Evolutionary conservation across 2,888 invertebrate species (phyloP).

Genomic region (Nematopogon swammerdamellus): DNA sequence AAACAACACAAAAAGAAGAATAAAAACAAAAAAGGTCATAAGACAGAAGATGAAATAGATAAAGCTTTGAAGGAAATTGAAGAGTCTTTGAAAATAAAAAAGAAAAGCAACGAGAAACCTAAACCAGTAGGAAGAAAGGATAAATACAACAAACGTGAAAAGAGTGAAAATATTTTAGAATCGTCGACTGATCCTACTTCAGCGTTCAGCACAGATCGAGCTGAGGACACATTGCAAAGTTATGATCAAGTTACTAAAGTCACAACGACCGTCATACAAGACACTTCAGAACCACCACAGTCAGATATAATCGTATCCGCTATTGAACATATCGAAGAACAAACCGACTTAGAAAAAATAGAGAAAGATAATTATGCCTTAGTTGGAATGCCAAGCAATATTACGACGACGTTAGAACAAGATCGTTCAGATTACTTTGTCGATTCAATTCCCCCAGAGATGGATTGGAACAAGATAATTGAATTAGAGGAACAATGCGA

Average conservation of each 20-base stretch:
- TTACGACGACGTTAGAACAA: no score
- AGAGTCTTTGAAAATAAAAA: constrained; percentile 31
- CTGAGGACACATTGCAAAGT: neutral
- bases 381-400: no score
- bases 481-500: constrained; percentile 30
- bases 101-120: constrained; percentile 28
- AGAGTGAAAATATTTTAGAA: constrained; percentile 19
- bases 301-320: no score
- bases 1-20: constrained; percentile 31
- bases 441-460: no score
- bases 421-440: no score
- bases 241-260: constrained; percentile 5
- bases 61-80: constrained; percentile 46
- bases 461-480: constrained; percentile 41
- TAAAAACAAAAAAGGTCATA: constrained; percentile 33
- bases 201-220: no score
- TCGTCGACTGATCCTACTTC: no score
- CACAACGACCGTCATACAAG: constrained; percentile 4
- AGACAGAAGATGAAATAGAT: constrained; percentile 37
- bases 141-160: constrained; percentile 15
- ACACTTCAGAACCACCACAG: constrained; percentile 3
- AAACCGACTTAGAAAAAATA: no score
- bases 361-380: no score
- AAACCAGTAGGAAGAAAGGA: neutral
- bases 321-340: no score